Base-by-base conservation (phyloP, 2,797 vertebrate species). In the Tachyglossus aculeatus region DNA sequence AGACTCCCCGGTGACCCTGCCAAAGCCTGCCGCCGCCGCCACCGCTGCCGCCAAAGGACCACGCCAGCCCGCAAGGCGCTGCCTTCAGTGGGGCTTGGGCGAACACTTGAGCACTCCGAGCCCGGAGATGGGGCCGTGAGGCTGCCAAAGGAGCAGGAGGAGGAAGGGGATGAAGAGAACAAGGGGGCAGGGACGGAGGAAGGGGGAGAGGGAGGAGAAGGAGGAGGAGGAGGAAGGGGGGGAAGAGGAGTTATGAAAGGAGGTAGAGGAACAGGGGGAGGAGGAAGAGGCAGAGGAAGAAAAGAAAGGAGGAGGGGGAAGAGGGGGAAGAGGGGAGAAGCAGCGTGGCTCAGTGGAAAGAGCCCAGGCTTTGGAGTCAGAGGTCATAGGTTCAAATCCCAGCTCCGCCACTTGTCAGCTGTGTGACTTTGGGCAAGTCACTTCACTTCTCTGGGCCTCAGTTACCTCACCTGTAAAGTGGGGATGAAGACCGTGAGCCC, bases 1-100 rank as follows among this genome's bases (percentile, higher is more conserved):
- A 18, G 18, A 72, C 57, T 67, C 65, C 67, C 74, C 60, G 66
- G 52, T 55, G 6, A 3, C 0, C 0, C 78, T 83, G 83, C 80
- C 82, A 87, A 87, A 84, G 71, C 79, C 81, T 72, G 78, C 81
- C 78, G 81, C 64, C 43, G n/a, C n/a, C n/a, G n/a, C n/a, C n/a
- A n/a, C 81, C 78, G 81, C 64, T 43, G n/a, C n/a, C n/a, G n/a
- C n/a, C n/a, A n/a, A n/a, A n/a, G n/a, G n/a, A n/a, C n/a, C n/a
- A n/a, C n/a, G n/a, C n/a, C n/a, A n/a, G n/a, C n/a, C n/a, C n/a
- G n/a, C 45, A 7, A 11, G 24, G 7, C 27, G 22, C 24, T 16
- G 4, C 44, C 24, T 27, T 27, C 18, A 31, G n/a, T 12, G 41
- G 21, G 22, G n/a, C n/a, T n/a, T n/a, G n/a, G 22, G 25, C 14